Base-by-base conservation (phyloP, 2,113 vertebrate species). In the Orycteropus afer region DNA sequence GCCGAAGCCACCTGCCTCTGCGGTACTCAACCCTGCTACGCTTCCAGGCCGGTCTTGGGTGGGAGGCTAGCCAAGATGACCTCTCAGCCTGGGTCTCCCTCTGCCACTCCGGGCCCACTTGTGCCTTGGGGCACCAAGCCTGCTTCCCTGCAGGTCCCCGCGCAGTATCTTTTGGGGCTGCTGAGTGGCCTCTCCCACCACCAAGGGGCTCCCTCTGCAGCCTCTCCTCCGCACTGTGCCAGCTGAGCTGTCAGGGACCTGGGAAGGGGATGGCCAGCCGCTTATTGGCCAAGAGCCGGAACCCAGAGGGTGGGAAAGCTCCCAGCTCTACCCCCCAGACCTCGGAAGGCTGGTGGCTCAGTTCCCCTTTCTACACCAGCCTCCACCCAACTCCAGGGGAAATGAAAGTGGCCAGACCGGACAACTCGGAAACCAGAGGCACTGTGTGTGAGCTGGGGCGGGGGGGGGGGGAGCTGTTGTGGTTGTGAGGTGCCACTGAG, bases 371-470 rank as follows among this genome's bases (percentile, higher is more conserved):
- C 87, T 61, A 25, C 32, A 40, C 69, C 53, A 92, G 80, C 86
- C 96, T 84, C 96, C 96, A 91, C 94, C 97, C 96, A 93, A 83
- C 73, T 86, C 90, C 49, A 80, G 86, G 92, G 97, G 97, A 97
- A 97, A 97, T 51, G 97, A 97, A 97, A 97, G 97, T 95, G 83
- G 37, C 85, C 71, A 32, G 67, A 81, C 49, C 6, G 37, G 89
- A 86, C 87, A 89, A 40, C 78, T 69, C 89, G 4, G 89, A 95
- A 89, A 82, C 76, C 91, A 92, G 93, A 96, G 91, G 96, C 96
- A 96, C 55, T n/a, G n/a, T n/a, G n/a, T 84, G 76, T 59, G 88
- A 49, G 77, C 80, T 76, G 82, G 61, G 51, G 83, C n/a, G n/a
- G n/a, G n/a, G n/a, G n/a, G n/a, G n/a, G n/a, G n/a, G n/a, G n/a